These are phyloP conservation scores for Albula glossodonta DNA, from an alignment of 2,113 vertebrate species.

Conservation along the genomic window DNA sequence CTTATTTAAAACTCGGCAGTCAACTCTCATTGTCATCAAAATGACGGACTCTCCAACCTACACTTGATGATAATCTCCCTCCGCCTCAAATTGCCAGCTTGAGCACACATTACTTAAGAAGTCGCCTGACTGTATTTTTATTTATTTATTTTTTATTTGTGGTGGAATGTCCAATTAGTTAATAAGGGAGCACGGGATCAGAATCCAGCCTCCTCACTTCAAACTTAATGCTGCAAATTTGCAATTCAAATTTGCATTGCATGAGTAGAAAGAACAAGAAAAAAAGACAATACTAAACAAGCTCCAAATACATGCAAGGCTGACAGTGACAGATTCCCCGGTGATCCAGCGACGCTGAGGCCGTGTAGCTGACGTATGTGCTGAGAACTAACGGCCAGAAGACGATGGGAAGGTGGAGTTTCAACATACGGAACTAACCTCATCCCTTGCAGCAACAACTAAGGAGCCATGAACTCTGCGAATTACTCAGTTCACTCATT, in stretches of 20 bases:
- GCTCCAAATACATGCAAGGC: constrained; percentile 23
- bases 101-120: constrained; percentile 34
- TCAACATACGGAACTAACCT: background rate
- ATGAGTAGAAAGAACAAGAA: background rate
- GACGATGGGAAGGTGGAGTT: background rate
- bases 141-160: constrained; percentile 1
- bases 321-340: constrained; percentile 29
- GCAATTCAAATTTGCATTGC: constrained; percentile 38
- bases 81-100: constrained; percentile 16
- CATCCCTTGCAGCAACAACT: background rate
- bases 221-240: constrained; percentile 46
- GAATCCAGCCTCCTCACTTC: constrained; percentile 41
- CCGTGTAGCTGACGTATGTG: background rate
- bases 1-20: background rate
- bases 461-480: background rate
- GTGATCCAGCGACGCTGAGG: background rate
- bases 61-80: constrained; percentile 6
- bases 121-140: constrained; percentile 23
- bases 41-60: background rate
- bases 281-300: constrained; percentile 42
- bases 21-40: background rate
- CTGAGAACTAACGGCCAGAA: background rate
- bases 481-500: background rate
- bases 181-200: constrained; percentile 44
- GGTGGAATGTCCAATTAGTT: constrained; percentile 56